Percentiles rank a stretch among this genome's conserved stretches.
Conservation (phyloP, 2,797 vertebrate species). For the Syngnathus rostellatus region DNA sequence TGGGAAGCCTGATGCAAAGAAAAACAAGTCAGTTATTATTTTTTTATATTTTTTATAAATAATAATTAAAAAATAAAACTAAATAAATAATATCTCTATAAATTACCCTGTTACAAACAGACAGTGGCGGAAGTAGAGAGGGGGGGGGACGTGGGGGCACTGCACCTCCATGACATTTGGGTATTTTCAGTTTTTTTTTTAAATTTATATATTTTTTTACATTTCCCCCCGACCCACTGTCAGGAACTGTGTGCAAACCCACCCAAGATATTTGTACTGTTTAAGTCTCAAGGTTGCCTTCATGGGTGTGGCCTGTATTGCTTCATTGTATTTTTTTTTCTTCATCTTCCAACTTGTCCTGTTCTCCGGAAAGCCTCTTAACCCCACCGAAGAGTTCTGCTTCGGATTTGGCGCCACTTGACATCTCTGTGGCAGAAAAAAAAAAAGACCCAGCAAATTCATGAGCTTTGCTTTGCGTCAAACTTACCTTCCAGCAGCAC, state of each 20-base stretch:
- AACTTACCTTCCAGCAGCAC: not conserved
- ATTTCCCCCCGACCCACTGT: too few species aligned
- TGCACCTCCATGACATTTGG: too few species aligned
- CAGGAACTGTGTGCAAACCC: not conserved
- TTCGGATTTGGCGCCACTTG: constrained; percentile 2
- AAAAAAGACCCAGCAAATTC: too few species aligned
- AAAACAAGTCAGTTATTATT: not conserved
- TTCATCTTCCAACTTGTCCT: not conserved
- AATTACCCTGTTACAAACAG: too few species aligned
- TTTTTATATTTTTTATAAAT: too few species aligned
- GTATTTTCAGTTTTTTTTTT: too few species aligned
- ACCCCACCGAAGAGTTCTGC: not conserved
- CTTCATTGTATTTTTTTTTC: not conserved
- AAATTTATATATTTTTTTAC: too few species aligned
- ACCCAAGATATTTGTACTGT: constrained; percentile 2
- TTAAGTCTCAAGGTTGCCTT: not conserved
- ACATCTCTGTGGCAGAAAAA: not conserved
- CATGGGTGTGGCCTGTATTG: not conserved
- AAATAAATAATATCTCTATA: too few species aligned
- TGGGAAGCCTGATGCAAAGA: constrained; percentile 5
- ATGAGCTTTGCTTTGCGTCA: not conserved
- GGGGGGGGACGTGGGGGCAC: too few species aligned
- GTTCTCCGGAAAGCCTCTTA: not conserved
- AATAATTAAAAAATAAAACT: too few species aligned
- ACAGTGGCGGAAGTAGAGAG: too few species aligned